Percentiles rank a stretch among this genome's conserved stretches.
Evolutionary conservation across 1,140 invertebrate genomes (phyloP).

Genomic region (Caerostris darwini): DNA sequence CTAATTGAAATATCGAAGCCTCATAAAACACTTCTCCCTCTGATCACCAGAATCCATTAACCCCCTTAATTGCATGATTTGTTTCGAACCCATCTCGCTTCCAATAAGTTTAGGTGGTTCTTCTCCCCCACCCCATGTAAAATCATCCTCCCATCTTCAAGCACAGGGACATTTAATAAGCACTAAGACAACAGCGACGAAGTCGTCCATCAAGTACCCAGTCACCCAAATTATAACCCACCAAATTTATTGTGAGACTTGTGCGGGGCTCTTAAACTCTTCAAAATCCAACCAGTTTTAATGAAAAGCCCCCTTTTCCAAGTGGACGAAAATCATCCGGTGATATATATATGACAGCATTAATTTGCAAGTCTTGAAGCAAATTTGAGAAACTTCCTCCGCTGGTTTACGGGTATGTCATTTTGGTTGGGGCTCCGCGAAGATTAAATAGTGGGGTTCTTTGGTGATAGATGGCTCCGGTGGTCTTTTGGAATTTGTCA

Average conservation of each 20-base stretch:
- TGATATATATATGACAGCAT: slow-evolving; percentile 72
- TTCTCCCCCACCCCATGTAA: background rate
- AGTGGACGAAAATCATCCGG: background rate
- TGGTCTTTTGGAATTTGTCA: too few relatives aligned
- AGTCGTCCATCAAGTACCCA: slow-evolving; percentile 49
- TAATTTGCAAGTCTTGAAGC: slow-evolving; percentile 53
- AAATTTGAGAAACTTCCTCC: slow-evolving; percentile 49
- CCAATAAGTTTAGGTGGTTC: background rate
- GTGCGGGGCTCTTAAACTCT: background rate
- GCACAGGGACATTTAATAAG: slow-evolving; percentile 60
- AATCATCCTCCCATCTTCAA: slow-evolving; percentile 16
- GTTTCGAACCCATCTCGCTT: background rate
- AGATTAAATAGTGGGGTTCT: background rate
- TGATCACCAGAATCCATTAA: slow-evolving; percentile 46
- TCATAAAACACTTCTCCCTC: background rate
- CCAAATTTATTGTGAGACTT: slow-evolving; percentile 46
- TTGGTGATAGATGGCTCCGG: too few relatives aligned
- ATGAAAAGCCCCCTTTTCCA: background rate
- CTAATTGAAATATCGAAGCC: background rate
- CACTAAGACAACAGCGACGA: slow-evolving; percentile 57
- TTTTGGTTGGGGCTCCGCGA: background rate
- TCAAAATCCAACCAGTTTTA: slow-evolving; percentile 28
- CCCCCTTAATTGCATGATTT: slow-evolving; percentile 61
- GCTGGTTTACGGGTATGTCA: background rate
- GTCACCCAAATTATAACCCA: slow-evolving; percentile 68